These are phyloP conservation scores for Limonius californicus DNA, from an alignment of 1,140 invertebrate species.

Conservation along the genomic window DNA sequence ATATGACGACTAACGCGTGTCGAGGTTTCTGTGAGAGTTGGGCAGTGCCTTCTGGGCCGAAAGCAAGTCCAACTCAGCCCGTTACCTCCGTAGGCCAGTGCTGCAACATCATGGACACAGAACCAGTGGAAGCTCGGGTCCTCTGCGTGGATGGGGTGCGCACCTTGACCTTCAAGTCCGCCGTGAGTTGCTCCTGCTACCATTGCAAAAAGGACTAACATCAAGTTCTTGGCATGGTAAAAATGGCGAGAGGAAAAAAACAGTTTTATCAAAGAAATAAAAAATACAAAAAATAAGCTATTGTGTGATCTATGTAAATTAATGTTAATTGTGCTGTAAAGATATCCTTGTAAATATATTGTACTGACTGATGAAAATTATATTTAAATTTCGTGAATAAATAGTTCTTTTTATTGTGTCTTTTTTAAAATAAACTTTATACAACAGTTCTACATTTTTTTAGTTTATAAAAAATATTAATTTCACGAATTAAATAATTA, in stretches of 20 bases:
- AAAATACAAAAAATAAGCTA: not conserved
- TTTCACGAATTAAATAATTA: no score
- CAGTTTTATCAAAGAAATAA: not conserved
- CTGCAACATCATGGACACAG: conserved; percentile 84
- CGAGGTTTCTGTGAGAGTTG: conserved; percentile 82
- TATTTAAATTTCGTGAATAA: not conserved
- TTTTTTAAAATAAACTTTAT: no score
- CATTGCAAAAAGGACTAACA: conserved; percentile 77
- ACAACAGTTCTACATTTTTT: no score
- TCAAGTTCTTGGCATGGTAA: not conserved
- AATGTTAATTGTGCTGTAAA: conserved; percentile 10
- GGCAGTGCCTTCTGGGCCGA: conserved; percentile 63
- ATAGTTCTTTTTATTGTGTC: not conserved
- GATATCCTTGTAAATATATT: conserved; percentile 14
- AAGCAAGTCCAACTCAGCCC: conserved; percentile 62
- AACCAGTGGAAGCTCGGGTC: conserved; percentile 67
- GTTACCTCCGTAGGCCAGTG: conserved; percentile 84
- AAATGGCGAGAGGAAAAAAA: not conserved
- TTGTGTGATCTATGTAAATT: conserved; percentile 10
- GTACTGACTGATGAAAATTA: conserved; percentile 13
- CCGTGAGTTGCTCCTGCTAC: conserved; percentile 76
- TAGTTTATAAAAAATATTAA: no score
- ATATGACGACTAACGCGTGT: conserved; percentile 82
- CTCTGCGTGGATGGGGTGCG: conserved; percentile 71
- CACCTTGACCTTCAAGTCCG: conserved; percentile 78